Percentiles rank a stretch among this genome's conserved stretches.
Conservation (phyloP, 2,888 invertebrate genomes). For the Terebella lapidaria region DNA sequence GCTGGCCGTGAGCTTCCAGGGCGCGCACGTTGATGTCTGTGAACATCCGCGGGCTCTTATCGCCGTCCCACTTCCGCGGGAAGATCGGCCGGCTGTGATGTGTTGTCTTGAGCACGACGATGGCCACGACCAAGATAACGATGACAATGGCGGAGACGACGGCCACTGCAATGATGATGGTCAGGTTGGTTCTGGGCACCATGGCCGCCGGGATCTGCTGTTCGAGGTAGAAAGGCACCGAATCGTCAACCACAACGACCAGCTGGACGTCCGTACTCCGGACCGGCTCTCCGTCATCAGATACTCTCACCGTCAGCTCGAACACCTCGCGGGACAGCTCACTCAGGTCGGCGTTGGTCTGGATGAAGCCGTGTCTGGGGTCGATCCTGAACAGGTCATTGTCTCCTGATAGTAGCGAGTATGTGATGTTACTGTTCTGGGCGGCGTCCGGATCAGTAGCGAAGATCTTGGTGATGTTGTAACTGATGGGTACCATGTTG, state of each 20-base stretch:
- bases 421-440: conserved; percentile 1
- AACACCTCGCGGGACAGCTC: not conserved
- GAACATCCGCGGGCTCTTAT: not conserved
- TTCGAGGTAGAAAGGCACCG: not conserved
- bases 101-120: conserved; percentile 14
- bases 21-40: not conserved
- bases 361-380: conserved; percentile 2
- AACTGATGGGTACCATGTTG: conserved; percentile 8
- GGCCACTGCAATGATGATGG: conserved; percentile 22
- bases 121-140: conserved; percentile 21
- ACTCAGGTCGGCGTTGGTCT: not conserved
- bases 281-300: conserved; percentile 5
- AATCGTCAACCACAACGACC: not conserved
- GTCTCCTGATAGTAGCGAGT: not conserved
- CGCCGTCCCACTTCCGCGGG: not conserved
- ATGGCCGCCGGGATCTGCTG: not conserved
- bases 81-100: not conserved
- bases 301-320: not conserved
- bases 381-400: conserved; percentile 5
- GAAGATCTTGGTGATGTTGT: conserved; percentile 3
- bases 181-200: conserved; percentile 13
- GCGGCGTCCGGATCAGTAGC: conserved; percentile 10
- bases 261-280: conserved; percentile 1
- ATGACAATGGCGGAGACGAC: conserved; percentile 20
- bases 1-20: not conserved